A percentile compares a stretch with the other conserved stretches of the same genome.
These are phyloP conservation scores for Oscheius sp. DNA, from an alignment of 1,140 invertebrate species.

Conservation along the genomic window DNA sequence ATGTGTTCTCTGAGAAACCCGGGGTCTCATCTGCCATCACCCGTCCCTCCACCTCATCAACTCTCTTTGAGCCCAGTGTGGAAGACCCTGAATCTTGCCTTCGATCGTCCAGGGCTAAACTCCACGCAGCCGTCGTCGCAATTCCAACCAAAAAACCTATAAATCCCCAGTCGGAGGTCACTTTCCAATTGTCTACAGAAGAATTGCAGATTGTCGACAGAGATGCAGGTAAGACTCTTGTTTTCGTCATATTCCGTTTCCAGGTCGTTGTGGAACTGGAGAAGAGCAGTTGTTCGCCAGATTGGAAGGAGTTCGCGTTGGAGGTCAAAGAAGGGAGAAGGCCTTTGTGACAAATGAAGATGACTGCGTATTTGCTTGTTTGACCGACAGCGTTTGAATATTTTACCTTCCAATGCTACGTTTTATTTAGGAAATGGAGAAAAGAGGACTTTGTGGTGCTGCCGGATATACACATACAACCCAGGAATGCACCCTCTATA, in stretches of 20 bases:
- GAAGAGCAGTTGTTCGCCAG: neutral
- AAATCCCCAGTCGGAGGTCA: too few species aligned
- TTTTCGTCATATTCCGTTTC: too few species aligned
- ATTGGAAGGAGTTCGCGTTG: neutral
- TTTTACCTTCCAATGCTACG: too few species aligned
- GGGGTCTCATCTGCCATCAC: neutral
- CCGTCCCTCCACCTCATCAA: neutral
- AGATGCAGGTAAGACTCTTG: too few species aligned
- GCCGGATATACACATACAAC: neutral
- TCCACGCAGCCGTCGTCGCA: too few species aligned
- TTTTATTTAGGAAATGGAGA: too few species aligned
- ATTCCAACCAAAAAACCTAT: too few species aligned
- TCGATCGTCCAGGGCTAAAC: too few species aligned
- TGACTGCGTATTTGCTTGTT: neutral
- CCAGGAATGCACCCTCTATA: neutral
- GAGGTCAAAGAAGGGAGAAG: neutral
- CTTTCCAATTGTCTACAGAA: too few species aligned
- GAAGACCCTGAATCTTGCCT: too few species aligned
- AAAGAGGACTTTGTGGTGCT: neutral
- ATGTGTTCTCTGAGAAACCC: neutral
- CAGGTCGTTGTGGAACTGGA: neutral
- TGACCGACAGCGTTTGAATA: neutral
- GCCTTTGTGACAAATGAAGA: neutral
- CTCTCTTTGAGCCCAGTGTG: neutral
- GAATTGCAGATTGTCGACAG: too few species aligned